phyloP scores from a whole-genome alignment of 2,113 vertebrate genomes.

The Chloropsis cyanopogon region DNA sequence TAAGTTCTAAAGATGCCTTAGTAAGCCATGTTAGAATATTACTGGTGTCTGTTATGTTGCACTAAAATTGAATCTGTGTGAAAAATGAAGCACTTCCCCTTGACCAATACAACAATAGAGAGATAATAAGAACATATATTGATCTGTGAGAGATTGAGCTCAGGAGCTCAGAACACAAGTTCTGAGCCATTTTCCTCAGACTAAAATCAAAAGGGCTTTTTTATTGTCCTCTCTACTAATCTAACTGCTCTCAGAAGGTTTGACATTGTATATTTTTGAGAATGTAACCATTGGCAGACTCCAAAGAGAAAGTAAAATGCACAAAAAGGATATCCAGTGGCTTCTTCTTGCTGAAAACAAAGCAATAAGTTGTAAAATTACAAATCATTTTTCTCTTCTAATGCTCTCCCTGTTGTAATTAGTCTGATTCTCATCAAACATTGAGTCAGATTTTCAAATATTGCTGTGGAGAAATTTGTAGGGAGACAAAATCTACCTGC shows the following conservation, averaged over 20 bases:
- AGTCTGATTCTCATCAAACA: not conserved
- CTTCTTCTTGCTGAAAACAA: not conserved
- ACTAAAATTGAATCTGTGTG: not conserved
- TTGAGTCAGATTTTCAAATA: not conserved
- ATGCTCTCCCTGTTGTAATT: not conserved
- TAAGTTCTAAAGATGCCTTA: constrained; percentile 63
- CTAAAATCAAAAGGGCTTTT: not conserved
- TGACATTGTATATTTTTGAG: not conserved
- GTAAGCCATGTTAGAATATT: constrained; percentile 9
- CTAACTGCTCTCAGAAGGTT: not conserved
- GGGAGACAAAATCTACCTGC: not conserved
- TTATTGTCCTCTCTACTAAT: not conserved
- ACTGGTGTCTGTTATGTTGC: not conserved
- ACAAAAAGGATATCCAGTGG: not conserved
- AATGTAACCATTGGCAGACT: not conserved
- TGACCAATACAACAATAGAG: not conserved
- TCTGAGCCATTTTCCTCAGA: constrained; percentile 10
- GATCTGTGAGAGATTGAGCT: not conserved
- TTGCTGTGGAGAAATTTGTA: not conserved
- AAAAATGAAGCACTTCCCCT: not conserved
- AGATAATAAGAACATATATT: not conserved
- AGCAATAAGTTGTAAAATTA: not conserved
- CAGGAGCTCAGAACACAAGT: not conserved
- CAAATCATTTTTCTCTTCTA: not conserved
- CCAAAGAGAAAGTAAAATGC: not conserved